These are phyloP conservation scores for Danionella cerebrum DNA, from an alignment of 2,113 vertebrate species.

Conservation along the genomic window DNA sequence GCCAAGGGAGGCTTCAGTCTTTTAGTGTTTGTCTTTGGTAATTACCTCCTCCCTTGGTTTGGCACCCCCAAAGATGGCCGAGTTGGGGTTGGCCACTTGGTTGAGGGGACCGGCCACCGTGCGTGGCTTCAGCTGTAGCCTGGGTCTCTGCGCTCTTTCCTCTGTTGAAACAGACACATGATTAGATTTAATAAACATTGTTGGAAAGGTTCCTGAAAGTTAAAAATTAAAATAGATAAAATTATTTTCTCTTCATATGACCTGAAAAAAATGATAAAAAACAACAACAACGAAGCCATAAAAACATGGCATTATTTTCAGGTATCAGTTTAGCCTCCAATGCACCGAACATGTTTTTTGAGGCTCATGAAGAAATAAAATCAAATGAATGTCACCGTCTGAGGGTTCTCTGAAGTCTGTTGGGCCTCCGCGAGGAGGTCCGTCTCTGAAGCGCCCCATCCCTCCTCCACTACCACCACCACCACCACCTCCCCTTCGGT, in stretches of 20 bases:
- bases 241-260: too few relatives aligned
- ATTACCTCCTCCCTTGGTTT: constrained; percentile 93
- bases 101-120: constrained; percentile 92
- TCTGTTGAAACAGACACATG: too few relatives aligned
- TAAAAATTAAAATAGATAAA: too few relatives aligned
- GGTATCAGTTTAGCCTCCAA: too few relatives aligned
- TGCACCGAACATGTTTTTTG: neutral
- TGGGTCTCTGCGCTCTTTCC: constrained; percentile 91
- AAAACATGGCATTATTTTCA: too few relatives aligned
- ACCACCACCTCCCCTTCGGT: constrained; percentile 69
- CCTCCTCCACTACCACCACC: constrained; percentile 62
- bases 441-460: constrained; percentile 82
- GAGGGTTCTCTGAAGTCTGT: constrained; percentile 96
- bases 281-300: too few relatives aligned
- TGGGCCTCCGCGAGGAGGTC: constrained; percentile 73
- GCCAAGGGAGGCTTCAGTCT: constrained; percentile 44
- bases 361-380: constrained; percentile 10
- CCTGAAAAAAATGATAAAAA: too few relatives aligned
- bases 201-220: too few relatives aligned
- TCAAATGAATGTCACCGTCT: constrained; percentile 84
- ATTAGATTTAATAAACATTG: too few relatives aligned
- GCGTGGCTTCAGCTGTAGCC: constrained; percentile 94
- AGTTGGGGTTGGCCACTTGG: constrained; percentile 98
- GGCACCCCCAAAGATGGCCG: constrained; percentile 96
- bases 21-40: constrained; percentile 79